A percentile compares a stretch with the other conserved stretches of the same genome.
phyloP scores from a whole-genome alignment of 35 echinoderm and acorn worm species.

The Lytechinus variegatus region DNA sequence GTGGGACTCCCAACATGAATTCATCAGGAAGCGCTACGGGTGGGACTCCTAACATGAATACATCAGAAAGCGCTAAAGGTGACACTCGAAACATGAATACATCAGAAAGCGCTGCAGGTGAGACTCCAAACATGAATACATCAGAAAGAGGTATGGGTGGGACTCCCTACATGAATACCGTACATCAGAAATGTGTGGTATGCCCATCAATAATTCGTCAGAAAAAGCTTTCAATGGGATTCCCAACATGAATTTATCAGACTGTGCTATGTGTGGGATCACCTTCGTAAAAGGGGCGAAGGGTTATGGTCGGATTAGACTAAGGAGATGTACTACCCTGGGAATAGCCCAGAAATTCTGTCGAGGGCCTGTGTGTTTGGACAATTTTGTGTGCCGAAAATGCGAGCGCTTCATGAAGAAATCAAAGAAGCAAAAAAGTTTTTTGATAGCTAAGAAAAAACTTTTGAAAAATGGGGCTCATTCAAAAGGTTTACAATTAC shows the following conservation, averaged over 20 bases:
- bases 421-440: not conserved
- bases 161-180: too few relatives aligned
- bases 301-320: conserved; percentile 20
- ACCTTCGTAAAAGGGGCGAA: not conserved
- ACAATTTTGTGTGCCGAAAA: conserved; percentile 39
- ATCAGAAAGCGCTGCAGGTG: too few relatives aligned
- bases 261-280: not conserved
- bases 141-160: too few relatives aligned
- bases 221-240: too few relatives aligned
- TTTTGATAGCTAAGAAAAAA: not conserved
- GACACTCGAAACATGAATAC: too few relatives aligned
- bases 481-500: not conserved
- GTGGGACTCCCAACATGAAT: not conserved
- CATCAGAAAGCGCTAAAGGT: too few relatives aligned
- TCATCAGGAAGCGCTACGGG: too few relatives aligned
- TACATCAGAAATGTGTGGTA: too few relatives aligned
- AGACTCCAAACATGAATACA: too few relatives aligned
- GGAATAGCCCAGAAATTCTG: conserved; percentile 19
- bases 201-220: too few relatives aligned
- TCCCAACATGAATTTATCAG: too few relatives aligned
- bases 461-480: not conserved
- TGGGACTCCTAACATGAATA: too few relatives aligned
- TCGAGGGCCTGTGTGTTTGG: not conserved
- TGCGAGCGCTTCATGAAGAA: not conserved
- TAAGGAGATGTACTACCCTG: not conserved